A percentile compares a stretch with the other conserved stretches of the same genome.
These are phyloP conservation scores for Schmidtea mediterranea DNA, from an alignment of 1,140 invertebrate species.

Conservation along the genomic window DNA sequence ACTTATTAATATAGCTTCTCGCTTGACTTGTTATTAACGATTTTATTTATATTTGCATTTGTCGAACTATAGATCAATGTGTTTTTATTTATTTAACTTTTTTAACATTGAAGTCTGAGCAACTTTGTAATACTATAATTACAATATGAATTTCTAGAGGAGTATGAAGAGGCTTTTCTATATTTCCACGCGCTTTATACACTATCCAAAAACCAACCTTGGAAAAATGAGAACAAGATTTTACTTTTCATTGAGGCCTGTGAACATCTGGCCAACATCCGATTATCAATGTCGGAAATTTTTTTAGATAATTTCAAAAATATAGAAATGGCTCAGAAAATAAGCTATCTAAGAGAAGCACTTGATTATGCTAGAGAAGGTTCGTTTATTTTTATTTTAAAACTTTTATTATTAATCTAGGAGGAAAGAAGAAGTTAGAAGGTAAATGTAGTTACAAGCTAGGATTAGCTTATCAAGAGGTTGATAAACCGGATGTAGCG, in stretches of 20 bases:
- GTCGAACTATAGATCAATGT: too few species aligned
- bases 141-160: slow-evolving; percentile 13
- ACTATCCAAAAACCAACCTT: slow-evolving; percentile 13
- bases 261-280: slow-evolving; percentile 17
- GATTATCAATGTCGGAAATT: slow-evolving; percentile 14
- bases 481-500: slow-evolving; percentile 16
- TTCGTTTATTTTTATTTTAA: neutral
- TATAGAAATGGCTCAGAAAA: slow-evolving; percentile 9
- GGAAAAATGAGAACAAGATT: slow-evolving; percentile 12
- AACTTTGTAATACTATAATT: too few species aligned
- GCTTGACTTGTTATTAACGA: too few species aligned
- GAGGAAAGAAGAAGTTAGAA: slow-evolving; percentile 15
- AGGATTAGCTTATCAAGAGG: slow-evolving; percentile 17
- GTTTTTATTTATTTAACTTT: too few species aligned
- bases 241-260: slow-evolving; percentile 17
- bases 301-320: slow-evolving; percentile 11
- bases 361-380: slow-evolving; percentile 6
- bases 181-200: slow-evolving; percentile 20
- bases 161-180: slow-evolving; percentile 15
- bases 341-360: slow-evolving; percentile 18
- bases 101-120: too few species aligned
- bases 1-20: too few species aligned
- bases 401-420: slow-evolving; percentile 9
- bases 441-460: slow-evolving; percentile 19
- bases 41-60: too few species aligned